Conservation (phyloP, 2,888 invertebrate species). For the Caenorhabditis japonica region DNA sequence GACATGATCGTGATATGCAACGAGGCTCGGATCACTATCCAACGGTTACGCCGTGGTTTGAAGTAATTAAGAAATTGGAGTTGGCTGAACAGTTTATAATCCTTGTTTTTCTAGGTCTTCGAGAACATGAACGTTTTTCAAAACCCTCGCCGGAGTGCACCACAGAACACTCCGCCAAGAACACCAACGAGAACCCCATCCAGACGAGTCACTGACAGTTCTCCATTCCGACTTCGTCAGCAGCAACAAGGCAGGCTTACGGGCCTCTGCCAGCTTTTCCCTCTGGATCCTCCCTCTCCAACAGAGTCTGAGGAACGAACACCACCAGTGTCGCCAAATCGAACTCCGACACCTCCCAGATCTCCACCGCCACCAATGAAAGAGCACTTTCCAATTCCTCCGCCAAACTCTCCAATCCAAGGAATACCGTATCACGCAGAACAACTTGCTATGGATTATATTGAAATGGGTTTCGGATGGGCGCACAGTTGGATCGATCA, state of each 20-base stretch:
- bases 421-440: constrained; percentile 7
- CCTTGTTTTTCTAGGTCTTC: too few species aligned
- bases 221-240: too few species aligned
- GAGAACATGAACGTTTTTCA: too few species aligned
- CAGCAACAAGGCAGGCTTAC: too few species aligned
- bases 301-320: constrained; percentile 14
- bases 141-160: too few species aligned
- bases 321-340: background rate
- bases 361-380: constrained; percentile 5
- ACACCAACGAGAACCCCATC: too few species aligned
- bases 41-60: too few species aligned
- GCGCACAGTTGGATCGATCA: constrained; percentile 19
- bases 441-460: background rate
- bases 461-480: constrained; percentile 17
- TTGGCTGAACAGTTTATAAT: too few species aligned
- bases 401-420: constrained; percentile 10
- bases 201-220: constrained; percentile 1
- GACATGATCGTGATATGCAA: too few species aligned
- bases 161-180: too few species aligned
- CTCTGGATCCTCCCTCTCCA: constrained; percentile 27
- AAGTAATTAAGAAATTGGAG: too few species aligned
- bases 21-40: too few species aligned
- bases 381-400: constrained; percentile 6
- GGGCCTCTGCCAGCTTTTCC: background rate
- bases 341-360: constrained; percentile 14